Conservation (phyloP, 2,888 invertebrate genomes). For the Zygaena filipendulae region DNA sequence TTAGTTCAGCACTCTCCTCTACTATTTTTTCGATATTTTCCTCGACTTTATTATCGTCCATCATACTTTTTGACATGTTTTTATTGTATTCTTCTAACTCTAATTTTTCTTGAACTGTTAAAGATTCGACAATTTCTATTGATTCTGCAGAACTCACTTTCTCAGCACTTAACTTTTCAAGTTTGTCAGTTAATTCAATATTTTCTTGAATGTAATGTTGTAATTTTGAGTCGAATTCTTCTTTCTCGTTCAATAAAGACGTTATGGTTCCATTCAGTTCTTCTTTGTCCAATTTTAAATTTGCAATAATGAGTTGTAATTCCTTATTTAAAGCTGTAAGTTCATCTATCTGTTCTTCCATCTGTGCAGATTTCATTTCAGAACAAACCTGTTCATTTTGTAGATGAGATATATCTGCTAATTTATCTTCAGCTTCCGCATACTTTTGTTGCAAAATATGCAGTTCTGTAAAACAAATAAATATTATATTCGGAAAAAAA, state of each 20-base stretch:
- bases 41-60: conserved; percentile 26
- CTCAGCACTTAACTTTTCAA: conserved; percentile 77
- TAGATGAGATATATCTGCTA: conserved; percentile 70
- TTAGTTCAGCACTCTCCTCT: conserved; percentile 73
- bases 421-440: conserved; percentile 68
- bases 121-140: conserved; percentile 78
- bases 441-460: conserved; percentile 71
- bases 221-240: conserved; percentile 69
- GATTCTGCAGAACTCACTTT: conserved; percentile 82
- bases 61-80: conserved; percentile 41
- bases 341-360: conserved; percentile 80
- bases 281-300: conserved; percentile 60
- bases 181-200: conserved; percentile 76
- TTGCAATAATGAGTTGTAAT: conserved; percentile 55
- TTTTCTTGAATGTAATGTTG: conserved; percentile 78
- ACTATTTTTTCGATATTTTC: conserved; percentile 51
- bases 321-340: conserved; percentile 59
- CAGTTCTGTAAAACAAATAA: conserved; percentile 61
- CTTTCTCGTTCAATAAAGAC: conserved; percentile 68
- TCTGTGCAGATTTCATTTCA: conserved; percentile 80
- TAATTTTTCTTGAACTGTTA: conserved; percentile 76
- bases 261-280: conserved; percentile 67
- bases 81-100: conserved; percentile 77
- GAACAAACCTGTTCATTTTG: conserved; percentile 78
- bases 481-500: too few relatives aligned